Base-by-base conservation (phyloP, 2,888 invertebrate species). In the Ecliptopera silaceata region DNA sequence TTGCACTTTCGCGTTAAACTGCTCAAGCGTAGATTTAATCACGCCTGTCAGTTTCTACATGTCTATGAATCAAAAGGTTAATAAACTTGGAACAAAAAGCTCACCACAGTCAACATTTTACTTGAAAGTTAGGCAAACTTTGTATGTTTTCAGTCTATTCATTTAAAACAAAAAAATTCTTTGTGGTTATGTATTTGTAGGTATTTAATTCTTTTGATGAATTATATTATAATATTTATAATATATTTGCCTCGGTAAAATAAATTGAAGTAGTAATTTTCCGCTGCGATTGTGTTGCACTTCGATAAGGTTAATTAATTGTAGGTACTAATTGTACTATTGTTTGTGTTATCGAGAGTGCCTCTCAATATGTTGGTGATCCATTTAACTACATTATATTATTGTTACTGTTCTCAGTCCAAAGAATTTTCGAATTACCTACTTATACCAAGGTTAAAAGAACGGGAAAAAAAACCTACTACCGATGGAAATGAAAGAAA, bases 221-320 rank as follows among this genome's bases (percentile, higher is more conserved):
- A 26, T 5, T 26, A 26, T 5, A 22, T 22, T 26, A 36, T 36
- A 36, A 10, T 36, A 8, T 20, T 15, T 15, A 47, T 47, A 47
- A 22, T 31, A 41, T 44, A 32, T 36, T 26, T 47, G 20, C 18
- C 31, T 22, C 15, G n/a, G 6, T 38, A 26, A 8, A 31, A 46
- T 46, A 51, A 42, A 20, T 48, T 63, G 55, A 61, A 63, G 50
- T 59, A 32, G 78, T 77, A 68, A 78, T 79, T 79, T 81, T 80
- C 82, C 79, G 69, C 63, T 55, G 56, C 57, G 56, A 68, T 68
- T 69, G 69, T 67, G 47, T 53, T 56, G 61, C 48, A 45, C 15
- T 56, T 48, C 54, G 79, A 81, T 80, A 80, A 74, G 46, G 55
- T 56, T 70, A 75, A 79, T 77, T 75, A 78, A 74, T 75, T 73